Percentiles rank a stretch among this genome's conserved stretches.
Conservation (phyloP, 2,888 invertebrate genomes). For the Agonopterix arenella region DNA sequence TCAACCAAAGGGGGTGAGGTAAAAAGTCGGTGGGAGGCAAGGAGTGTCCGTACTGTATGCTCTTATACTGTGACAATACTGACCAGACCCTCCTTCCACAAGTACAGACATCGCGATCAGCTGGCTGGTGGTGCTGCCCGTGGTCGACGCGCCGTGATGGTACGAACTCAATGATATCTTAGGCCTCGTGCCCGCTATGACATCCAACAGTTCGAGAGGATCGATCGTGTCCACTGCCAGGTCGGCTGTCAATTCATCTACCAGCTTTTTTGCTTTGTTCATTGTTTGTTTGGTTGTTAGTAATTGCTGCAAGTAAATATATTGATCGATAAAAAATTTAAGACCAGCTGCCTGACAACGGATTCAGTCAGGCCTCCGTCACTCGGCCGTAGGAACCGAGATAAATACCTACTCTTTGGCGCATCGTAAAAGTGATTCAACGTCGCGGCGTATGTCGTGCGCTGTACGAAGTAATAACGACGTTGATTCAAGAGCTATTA, state of each 20-base stretch:
- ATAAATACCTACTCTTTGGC: too few species aligned
- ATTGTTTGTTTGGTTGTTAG: conserved; percentile 35
- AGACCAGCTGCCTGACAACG: too few species aligned
- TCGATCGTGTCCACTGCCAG: conserved; percentile 33
- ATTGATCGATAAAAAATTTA: not conserved
- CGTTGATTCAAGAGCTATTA: too few species aligned
- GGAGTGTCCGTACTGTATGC: too few species aligned
- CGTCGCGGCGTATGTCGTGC: too few species aligned
- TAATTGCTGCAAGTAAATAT: conserved; percentile 30
- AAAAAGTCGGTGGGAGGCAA: too few species aligned
- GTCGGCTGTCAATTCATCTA: conserved; percentile 29
- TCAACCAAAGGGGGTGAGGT: too few species aligned
- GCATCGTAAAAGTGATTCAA: too few species aligned
- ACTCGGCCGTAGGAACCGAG: too few species aligned
- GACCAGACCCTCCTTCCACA: conserved; percentile 47
- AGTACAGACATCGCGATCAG: conserved; percentile 73
- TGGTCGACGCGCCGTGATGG: conserved; percentile 62
- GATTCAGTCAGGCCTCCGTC: too few species aligned
- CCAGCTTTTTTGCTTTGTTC: conserved; percentile 34
- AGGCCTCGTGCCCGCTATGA: conserved; percentile 27
- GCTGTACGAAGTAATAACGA: too few species aligned
- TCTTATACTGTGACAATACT: conserved; percentile 39
- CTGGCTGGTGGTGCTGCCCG: conserved; percentile 72
- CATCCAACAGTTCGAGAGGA: conserved; percentile 34
- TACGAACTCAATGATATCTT: conserved; percentile 27